Base-by-base conservation (phyloP, 2,113 vertebrate species). In the Dasyurus viverrinus region DNA sequence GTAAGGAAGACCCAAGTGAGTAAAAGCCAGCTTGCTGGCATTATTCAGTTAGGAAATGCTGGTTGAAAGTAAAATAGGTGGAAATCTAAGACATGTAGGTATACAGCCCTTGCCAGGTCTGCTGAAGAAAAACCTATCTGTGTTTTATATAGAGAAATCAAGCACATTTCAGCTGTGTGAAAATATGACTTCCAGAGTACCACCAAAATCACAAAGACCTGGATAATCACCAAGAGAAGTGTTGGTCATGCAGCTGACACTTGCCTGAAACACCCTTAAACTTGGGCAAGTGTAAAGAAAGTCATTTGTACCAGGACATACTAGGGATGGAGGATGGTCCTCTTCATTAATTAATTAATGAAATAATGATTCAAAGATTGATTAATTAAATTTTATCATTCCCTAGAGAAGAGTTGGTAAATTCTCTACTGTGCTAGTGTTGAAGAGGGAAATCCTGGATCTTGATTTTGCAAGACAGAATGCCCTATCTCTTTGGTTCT, bases 11-110 rank as follows among this genome's bases (percentile, higher is more conserved):
- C 90, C 94, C 60, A 24, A 92, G 54, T 16, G 26, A 94, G 91
- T 46, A 93, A 96, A 94, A 97, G 54, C 0, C 0, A 48, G 19
- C 96, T 98, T 97, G 98, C 98, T 98, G 97, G 95, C 95, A 97
- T 98, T 98, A 95, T 97, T 96, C 97, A 96, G 92, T 93, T 92
- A 95, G 93, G 54, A 11, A 27, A 53, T 10, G 11, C 91, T 96
- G 92, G 93, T 9, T 97, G 95, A 98, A 98, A 96, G 95, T 95
- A 95, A 97, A 96, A 93, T 54, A 89, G 68, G 76, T 92, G 91
- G 90, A 93, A 97, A 98, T 94, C 54, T 89, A 97, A 97, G 92
- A 25, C 89, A 96, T 84, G 94, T 93, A 19, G 52, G 2, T 89
- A 95, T 96, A 94, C 36, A 92, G 92, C 94, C 94, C 84, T 50